A percentile compares a stretch with the other conserved stretches of the same genome.
These are phyloP conservation scores for Gymnocypris eckloni DNA, from an alignment of 2,797 vertebrate species.

Conservation along the genomic window DNA sequence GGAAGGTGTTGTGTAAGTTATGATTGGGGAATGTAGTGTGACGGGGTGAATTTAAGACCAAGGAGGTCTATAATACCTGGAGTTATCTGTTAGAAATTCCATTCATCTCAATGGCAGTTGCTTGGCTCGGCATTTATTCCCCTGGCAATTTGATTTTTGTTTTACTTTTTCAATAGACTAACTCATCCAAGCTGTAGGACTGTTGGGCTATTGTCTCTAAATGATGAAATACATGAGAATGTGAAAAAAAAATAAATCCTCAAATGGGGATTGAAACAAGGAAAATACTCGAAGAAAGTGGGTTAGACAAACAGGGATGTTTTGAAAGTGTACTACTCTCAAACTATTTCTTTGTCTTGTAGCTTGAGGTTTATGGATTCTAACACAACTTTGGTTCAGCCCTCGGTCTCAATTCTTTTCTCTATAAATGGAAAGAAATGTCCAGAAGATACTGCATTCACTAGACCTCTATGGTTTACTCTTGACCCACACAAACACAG, in stretches of 20 bases:
- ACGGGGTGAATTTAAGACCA: conserved; percentile 20
- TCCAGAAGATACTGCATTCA: not conserved
- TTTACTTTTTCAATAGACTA: conserved; percentile 25
- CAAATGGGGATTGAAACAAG: conserved; percentile 16
- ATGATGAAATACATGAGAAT: conserved; percentile 25
- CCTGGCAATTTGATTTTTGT: conserved; percentile 28
- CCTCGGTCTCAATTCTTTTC: not conserved
- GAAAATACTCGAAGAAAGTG: not conserved
- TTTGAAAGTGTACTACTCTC: not conserved
- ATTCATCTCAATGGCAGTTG: conserved; percentile 34
- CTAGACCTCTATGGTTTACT: not conserved
- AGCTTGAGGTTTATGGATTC: not conserved
- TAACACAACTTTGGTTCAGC: not conserved
- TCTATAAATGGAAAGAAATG: not conserved
- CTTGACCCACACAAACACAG: not conserved
- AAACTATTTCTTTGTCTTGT: not conserved
- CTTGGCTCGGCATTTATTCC: conserved; percentile 35
- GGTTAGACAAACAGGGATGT: conserved; percentile 9
- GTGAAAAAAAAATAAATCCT: not conserved
- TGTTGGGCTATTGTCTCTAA: not conserved
- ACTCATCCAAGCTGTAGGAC: not conserved
- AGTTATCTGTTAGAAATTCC: conserved; percentile 31
- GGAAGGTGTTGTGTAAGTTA: conserved; percentile 3
- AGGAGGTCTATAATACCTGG: conserved; percentile 23
- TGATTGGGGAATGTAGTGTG: conserved; percentile 18